phyloP scores from a whole-genome alignment of 1,140 invertebrate genomes.

The Drosophila ogumai region DNA sequence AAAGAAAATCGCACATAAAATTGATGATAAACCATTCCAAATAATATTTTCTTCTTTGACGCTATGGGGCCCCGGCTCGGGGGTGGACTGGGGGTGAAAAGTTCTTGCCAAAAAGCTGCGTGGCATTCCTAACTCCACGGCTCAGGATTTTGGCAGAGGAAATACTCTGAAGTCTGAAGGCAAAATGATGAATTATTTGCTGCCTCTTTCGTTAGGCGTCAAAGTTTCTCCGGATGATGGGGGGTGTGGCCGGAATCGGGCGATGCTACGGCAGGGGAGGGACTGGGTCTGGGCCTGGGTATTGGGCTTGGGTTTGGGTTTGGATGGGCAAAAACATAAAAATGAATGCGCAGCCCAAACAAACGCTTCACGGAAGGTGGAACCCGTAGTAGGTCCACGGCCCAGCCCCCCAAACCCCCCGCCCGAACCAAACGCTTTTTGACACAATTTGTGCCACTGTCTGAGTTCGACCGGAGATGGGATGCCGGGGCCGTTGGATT shows the following conservation, averaged over 20 bases:
- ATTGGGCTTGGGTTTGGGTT: conserved; percentile 2
- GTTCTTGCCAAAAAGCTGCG: conserved; percentile 43
- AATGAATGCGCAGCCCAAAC: conserved; percentile 65
- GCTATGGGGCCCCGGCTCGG: conserved; percentile 18
- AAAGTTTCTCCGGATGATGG: conserved; percentile 55
- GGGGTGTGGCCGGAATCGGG: conserved; percentile 12
- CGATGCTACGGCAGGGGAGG: neutral
- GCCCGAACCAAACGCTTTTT: conserved; percentile 66
- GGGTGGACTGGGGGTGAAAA: conserved; percentile 11
- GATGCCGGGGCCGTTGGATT: conserved; percentile 30
- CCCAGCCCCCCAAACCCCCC: conserved; percentile 12
- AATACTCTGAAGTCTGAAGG: conserved; percentile 72
- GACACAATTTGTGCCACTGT: conserved; percentile 80
- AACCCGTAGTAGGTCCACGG: conserved; percentile 12
- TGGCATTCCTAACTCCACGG: conserved; percentile 55
- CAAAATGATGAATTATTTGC: conserved; percentile 83
- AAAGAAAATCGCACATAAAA: conserved; percentile 76
- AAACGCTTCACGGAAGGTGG: conserved; percentile 70
- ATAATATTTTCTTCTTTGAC: conserved; percentile 75
- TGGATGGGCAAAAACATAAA: conserved; percentile 77
- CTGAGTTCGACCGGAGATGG: conserved; percentile 43
- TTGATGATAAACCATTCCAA: conserved; percentile 84
- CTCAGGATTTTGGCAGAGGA: conserved; percentile 69
- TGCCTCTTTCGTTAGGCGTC: conserved; percentile 80
- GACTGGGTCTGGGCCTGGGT: neutral